A percentile compares a stretch with the other conserved stretches of the same genome.
phyloP scores from a whole-genome alignment of 92 coral and sea anemone genomes.

The Siderastrea siderea region DNA sequence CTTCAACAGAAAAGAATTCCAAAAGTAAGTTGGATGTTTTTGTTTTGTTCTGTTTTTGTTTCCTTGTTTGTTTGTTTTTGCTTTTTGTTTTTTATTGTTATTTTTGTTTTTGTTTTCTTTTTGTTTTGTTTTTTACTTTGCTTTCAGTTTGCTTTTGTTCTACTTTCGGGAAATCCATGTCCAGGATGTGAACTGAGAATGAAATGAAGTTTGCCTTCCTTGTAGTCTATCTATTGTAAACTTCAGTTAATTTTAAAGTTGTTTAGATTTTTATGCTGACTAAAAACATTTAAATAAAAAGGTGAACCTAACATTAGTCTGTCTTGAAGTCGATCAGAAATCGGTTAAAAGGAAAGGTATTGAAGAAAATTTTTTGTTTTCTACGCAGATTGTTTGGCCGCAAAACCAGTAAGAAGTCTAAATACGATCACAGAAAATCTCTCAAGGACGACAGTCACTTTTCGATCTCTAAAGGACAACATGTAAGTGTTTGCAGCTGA shows the following conservation, averaged over 20 bases:
- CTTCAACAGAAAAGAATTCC: conserved; percentile 81
- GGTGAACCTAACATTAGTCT: too few species aligned
- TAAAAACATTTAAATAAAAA: too few species aligned
- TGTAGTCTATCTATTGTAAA: too few species aligned
- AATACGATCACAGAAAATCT: conserved; percentile 78
- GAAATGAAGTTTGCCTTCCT: too few species aligned
- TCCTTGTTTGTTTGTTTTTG: background rate
- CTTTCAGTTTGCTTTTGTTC: background rate
- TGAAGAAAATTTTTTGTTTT: background rate
- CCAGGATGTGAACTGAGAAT: too few species aligned
- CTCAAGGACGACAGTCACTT: conserved; percentile 92
- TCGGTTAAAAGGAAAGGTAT: too few species aligned
- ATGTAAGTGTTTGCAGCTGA: conserved; percentile 50
- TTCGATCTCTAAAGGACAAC: conserved; percentile 85
- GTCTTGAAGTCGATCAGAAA: too few species aligned
- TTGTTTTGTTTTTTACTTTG: background rate
- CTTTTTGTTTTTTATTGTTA: background rate
- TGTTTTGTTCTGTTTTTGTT: background rate
- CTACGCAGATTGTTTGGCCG: conserved; percentile 88
- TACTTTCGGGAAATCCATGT: too few species aligned
- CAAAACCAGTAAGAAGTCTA: conserved; percentile 75
- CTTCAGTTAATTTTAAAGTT: too few species aligned
- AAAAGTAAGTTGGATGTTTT: conserved; percentile 64
- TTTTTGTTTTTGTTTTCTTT: background rate
- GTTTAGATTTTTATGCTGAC: too few species aligned